Base-by-base conservation (phyloP, 2,888 invertebrate species). In the Leptopilina syphax region DNA sequence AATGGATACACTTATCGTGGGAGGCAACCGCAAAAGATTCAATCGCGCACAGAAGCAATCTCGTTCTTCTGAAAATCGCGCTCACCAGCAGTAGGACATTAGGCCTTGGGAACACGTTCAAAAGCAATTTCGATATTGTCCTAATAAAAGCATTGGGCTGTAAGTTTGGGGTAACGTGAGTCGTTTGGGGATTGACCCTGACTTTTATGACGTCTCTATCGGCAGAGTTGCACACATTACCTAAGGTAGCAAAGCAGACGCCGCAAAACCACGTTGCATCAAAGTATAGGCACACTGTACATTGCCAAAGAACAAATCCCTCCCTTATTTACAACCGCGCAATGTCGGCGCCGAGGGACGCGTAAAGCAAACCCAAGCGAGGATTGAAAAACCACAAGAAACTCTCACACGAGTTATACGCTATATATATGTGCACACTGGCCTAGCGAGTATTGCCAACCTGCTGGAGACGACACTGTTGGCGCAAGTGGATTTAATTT, bases 131-230 rank as follows among this genome's bases (percentile, higher is more conserved):
- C 84, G 84, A 81, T 84, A 88, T 87, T 85, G 86, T 85, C 78
- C 84, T 84, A 83, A 86, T 87, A 86, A 87, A 86, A 83, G 82
- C 66, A 12, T 80, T 60, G 79, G 34, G 66, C 76, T 79, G 57
- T 80, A 24, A 9, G 60, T 67, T 80, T 83, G 80, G 34, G 76
- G 44, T 54, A 44, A 68, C 41, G 68, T 66, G 34, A 67, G 91
- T 86, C 92, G 44, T 92, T 85, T 89, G 92, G 87, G 93, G 93
- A 24, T 93, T 93, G 27, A 93, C 83, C 24, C 93, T 93, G 92
- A 93, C 80, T 83, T 85, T 83, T 82, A 91, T 85, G 92, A 93
- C 60, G 27, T 57, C 70, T 27, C 70, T 73, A 57, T 27, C 34
- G 34, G 34, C 54, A 54, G 24, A 27, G 70, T 44, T 67, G 67